Evolutionary conservation across 2,113 vertebrate species (phyloP).

Genomic region (Eulacestoma nigropectus): DNA sequence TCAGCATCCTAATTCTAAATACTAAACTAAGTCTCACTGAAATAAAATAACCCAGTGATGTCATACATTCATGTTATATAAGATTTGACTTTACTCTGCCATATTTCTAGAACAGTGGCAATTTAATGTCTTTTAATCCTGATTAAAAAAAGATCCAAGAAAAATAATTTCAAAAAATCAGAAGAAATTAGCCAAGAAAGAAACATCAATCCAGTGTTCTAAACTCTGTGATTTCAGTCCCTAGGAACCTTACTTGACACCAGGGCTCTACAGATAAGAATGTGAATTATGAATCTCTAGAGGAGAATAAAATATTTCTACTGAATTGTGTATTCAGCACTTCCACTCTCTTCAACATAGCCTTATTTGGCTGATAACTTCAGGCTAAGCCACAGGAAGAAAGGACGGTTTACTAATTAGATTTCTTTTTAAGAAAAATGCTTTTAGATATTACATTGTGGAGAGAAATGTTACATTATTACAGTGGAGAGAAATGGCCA

Average conservation of each 20-base stretch:
- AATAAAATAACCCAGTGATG: neutral
- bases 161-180: neutral
- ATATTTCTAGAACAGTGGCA: neutral
- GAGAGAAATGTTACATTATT: too few relatives aligned
- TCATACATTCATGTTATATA: neutral
- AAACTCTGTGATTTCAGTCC: neutral
- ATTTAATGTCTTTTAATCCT: neutral
- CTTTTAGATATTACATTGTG: neutral
- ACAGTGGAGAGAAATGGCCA: neutral
- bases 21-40: neutral
- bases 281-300: neutral
- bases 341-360: neutral
- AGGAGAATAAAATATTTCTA: slow-evolving; percentile 20
- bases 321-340: neutral
- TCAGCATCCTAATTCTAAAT: neutral
- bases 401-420: neutral
- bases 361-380: neutral
- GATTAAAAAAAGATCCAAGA: neutral
- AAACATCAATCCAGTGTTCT: neutral
- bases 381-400: neutral
- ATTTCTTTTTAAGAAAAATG: neutral
- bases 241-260: neutral
- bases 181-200: neutral
- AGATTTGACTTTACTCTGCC: neutral
- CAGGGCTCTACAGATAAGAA: neutral